A percentile compares a stretch with the other conserved stretches of the same genome.
Conservation (phyloP, 2,113 vertebrate genomes). For the Toxotes chatareus region DNA sequence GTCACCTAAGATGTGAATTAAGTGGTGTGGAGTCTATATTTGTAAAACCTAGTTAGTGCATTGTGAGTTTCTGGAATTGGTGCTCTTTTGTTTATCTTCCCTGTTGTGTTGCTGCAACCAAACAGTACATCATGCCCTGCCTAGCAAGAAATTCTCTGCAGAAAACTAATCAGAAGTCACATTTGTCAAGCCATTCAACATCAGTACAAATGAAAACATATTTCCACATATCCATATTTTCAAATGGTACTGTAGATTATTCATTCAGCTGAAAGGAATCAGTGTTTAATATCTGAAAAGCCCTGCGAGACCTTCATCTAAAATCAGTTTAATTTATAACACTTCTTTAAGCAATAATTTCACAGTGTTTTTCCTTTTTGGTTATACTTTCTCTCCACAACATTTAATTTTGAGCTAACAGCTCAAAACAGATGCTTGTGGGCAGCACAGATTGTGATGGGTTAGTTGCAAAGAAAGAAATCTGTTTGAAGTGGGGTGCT, state of each 20-base stretch:
- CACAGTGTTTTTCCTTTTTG: not conserved
- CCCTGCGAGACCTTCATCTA: not conserved
- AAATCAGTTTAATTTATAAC: not conserved
- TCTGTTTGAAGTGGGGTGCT: not conserved
- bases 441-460: not conserved
- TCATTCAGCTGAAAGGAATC: not conserved
- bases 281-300: not conserved
- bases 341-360: not conserved
- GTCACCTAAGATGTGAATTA: too few species aligned
- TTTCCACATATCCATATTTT: not conserved
- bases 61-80: too few species aligned
- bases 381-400: not conserved
- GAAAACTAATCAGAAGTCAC: too few species aligned
- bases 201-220: not conserved
- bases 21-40: too few species aligned
- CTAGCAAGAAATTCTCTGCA: too few species aligned
- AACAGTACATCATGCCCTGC: too few species aligned
- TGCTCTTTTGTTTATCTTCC: too few species aligned
- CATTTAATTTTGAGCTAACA: not conserved
- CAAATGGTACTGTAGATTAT: not conserved
- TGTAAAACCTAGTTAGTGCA: too few species aligned
- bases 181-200: not conserved
- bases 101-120: too few species aligned
- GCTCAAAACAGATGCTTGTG: not conserved
- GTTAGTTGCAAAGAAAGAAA: not conserved